Percentiles rank a stretch among this genome's conserved stretches.
Conservation (phyloP, 1,140 invertebrate genomes). For the Drosophila elegans region DNA sequence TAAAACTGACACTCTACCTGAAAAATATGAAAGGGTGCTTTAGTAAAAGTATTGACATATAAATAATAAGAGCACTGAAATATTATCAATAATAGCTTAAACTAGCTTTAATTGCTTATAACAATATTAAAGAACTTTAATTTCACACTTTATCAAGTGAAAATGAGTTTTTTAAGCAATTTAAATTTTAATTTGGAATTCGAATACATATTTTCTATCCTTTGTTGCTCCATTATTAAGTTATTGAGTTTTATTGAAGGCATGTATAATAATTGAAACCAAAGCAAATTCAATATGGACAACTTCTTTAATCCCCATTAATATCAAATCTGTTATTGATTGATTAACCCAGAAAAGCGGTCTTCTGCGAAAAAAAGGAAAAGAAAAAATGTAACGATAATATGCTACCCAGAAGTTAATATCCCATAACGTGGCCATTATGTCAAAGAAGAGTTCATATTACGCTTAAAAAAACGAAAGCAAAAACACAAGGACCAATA, state of each 20-base stretch:
- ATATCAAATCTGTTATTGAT: slow-evolving; percentile 15
- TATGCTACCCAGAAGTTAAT: slow-evolving; percentile 56
- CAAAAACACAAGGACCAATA: neutral
- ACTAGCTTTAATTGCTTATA: too few relatives aligned
- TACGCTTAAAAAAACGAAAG: slow-evolving; percentile 52
- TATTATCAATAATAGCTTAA: too few relatives aligned
- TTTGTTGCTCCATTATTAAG: neutral
- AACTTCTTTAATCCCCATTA: neutral
- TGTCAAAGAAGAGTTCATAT: slow-evolving; percentile 48
- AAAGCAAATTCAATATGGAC: neutral
- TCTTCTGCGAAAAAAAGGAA: neutral
- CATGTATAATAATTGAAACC: slow-evolving; percentile 4
- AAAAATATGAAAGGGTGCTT: too few relatives aligned
- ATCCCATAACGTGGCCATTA: slow-evolving; percentile 44
- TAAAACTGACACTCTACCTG: too few relatives aligned
- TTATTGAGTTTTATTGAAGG: neutral
- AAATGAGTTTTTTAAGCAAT: too few relatives aligned
- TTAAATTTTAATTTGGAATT: too few relatives aligned
- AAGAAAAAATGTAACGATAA: slow-evolving; percentile 7
- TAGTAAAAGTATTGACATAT: too few relatives aligned
- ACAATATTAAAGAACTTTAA: too few relatives aligned
- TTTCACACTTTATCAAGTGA: too few relatives aligned
- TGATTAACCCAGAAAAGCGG: slow-evolving; percentile 20
- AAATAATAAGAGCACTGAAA: too few relatives aligned
- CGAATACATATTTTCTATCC: too few relatives aligned